phyloP scores from a whole-genome alignment of 2,797 vertebrate genomes.

The Muraenolepis orangiensis region DNA sequence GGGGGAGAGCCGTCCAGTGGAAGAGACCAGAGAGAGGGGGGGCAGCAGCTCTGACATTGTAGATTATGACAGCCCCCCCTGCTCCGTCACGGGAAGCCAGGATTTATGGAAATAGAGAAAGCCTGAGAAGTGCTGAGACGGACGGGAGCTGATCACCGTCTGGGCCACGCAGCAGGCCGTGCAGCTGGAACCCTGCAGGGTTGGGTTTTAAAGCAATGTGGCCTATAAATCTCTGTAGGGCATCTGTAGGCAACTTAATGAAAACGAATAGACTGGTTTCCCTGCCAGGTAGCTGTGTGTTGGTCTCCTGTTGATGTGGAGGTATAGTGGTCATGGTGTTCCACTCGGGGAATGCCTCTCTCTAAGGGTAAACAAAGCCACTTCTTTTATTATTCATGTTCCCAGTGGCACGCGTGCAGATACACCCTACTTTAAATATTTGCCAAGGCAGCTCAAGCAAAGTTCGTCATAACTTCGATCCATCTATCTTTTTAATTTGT shows the following conservation, averaged over 20 bases:
- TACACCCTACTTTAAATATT: background rate
- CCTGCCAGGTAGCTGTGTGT: constrained; percentile 43
- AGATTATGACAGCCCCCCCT: constrained; percentile 56
- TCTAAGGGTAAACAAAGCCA: constrained; percentile 51
- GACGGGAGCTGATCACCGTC: constrained; percentile 69
- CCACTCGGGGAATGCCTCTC: constrained; percentile 32
- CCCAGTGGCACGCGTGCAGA: background rate
- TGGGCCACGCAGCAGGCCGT: constrained; percentile 67
- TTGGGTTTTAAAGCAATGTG: constrained; percentile 74
- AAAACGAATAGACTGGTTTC: constrained; percentile 77
- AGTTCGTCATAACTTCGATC: background rate
- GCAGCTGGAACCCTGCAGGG: constrained; percentile 70
- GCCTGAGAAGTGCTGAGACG: constrained; percentile 47
- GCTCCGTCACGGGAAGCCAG: constrained; percentile 43
- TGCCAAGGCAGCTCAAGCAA: constrained; percentile 1
- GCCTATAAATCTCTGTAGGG: constrained; percentile 73
- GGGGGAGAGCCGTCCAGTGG: constrained; percentile 30
- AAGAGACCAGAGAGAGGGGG: constrained; percentile 43
- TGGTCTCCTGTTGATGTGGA: constrained; percentile 39
- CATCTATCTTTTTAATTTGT: no score
- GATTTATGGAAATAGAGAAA: constrained; percentile 71
- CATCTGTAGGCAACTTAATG: constrained; percentile 69
- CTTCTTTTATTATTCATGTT: constrained; percentile 33
- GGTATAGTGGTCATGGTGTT: constrained; percentile 45
- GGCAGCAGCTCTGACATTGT: constrained; percentile 61